A percentile compares a stretch with the other conserved stretches of the same genome.
Evolutionary conservation across 2,113 vertebrate genomes (phyloP).

Genomic region (Tapirus terrestris): DNA sequence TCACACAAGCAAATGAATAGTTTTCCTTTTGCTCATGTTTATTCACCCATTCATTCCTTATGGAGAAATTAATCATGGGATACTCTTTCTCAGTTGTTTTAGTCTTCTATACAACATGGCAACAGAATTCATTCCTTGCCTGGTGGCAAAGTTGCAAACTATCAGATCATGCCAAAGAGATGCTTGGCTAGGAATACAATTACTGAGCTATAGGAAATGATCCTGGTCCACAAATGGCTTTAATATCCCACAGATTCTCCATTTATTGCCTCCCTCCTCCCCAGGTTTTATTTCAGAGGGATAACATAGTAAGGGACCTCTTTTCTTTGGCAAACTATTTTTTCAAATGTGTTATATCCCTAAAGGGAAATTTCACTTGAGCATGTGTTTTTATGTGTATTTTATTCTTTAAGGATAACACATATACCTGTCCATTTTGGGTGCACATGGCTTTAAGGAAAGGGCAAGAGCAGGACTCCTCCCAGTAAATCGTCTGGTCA

Average conservation of each 20-base stretch:
- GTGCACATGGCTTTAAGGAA: background rate
- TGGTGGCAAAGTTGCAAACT: background rate
- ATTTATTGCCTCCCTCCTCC: background rate
- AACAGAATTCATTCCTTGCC: background rate
- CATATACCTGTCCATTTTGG: background rate
- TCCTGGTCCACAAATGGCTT: background rate
- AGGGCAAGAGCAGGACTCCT: background rate
- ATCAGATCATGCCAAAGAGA: background rate
- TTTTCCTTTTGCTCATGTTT: background rate
- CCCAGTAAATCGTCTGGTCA: background rate
- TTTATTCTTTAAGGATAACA: background rate
- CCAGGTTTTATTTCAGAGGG: background rate
- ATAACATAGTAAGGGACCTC: background rate
- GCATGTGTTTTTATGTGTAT: background rate
- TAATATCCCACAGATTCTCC: background rate
- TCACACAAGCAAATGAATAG: background rate
- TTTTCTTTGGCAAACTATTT: background rate
- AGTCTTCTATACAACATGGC: background rate
- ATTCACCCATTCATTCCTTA: background rate
- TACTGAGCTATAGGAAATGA: background rate
- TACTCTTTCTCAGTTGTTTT: background rate
- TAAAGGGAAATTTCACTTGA: background rate
- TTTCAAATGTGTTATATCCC: background rate
- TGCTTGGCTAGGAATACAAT: background rate
- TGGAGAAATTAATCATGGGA: background rate